Percentiles rank a stretch among this genome's conserved stretches.
Evolutionary conservation across 2,888 invertebrate species (phyloP).

Genomic region (Pandemis heparana): DNA sequence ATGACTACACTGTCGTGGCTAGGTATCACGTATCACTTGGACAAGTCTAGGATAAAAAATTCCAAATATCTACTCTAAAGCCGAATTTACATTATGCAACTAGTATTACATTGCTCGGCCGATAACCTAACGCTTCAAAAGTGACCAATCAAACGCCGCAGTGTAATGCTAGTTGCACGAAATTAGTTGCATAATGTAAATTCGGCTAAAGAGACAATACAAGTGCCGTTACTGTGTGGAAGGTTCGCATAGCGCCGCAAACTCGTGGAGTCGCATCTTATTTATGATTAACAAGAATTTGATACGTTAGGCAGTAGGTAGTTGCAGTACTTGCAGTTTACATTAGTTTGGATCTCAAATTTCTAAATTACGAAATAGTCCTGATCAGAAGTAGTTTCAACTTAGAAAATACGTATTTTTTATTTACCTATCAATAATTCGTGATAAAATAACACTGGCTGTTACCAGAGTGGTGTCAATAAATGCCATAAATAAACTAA

Average conservation of each 20-base stretch:
- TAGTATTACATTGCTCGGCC: too few species aligned
- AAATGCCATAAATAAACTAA: conserved; percentile 38
- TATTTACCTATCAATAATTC: not conserved
- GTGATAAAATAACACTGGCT: conserved; percentile 33
- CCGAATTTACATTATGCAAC: too few species aligned
- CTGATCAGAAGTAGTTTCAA: not conserved
- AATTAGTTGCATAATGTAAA: too few species aligned
- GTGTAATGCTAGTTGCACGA: too few species aligned
- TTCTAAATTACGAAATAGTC: conserved; percentile 43
- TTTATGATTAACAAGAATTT: not conserved
- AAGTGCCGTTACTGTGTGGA: too few species aligned
- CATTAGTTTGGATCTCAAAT: conserved; percentile 51
- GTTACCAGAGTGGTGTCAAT: conserved; percentile 24
- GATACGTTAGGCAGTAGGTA: not conserved
- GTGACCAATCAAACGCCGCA: too few species aligned
- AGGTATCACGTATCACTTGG: not conserved
- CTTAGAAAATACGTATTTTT: conserved; percentile 9
- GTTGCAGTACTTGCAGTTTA: not conserved
- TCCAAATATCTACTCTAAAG: too few species aligned
- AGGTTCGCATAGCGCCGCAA: not conserved
- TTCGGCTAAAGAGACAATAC: too few species aligned
- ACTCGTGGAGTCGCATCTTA: not conserved
- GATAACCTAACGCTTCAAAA: too few species aligned
- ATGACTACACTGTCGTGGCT: not conserved
- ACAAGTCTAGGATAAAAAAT: not conserved